Conservation (phyloP, 64 coral and sea anemone genomes). For the Orbicella faveolata region DNA sequence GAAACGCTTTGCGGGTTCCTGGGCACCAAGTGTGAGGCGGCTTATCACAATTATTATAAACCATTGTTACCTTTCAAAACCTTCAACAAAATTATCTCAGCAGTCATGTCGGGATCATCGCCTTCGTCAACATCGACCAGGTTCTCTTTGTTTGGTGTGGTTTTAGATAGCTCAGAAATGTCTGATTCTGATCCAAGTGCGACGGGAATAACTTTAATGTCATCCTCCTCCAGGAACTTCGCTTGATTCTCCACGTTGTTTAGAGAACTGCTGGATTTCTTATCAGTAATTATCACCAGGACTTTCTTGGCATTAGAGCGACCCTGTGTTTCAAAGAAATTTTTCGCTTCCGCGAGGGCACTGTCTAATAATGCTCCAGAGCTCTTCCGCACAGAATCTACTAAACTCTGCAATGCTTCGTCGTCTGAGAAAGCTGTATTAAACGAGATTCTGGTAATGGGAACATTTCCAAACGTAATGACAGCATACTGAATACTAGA, state of each 20-base stretch:
- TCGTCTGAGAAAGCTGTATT: slow-evolving; percentile 7
- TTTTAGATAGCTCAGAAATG: slow-evolving; percentile 20
- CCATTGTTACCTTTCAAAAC: slow-evolving; percentile 53
- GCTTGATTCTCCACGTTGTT: slow-evolving; percentile 44
- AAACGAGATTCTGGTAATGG: slow-evolving; percentile 41
- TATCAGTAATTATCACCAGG: slow-evolving; percentile 68
- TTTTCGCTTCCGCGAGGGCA: slow-evolving; percentile 58
- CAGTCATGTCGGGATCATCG: slow-evolving; percentile 31
- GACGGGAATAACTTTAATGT: slow-evolving; percentile 72
- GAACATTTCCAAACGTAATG: slow-evolving; percentile 46
- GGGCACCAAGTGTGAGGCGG: background rate
- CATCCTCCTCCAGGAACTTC: slow-evolving; percentile 43
- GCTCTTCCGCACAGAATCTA: slow-evolving; percentile 28
- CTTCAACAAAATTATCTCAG: slow-evolving; percentile 51
- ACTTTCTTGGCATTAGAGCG: slow-evolving; percentile 55
- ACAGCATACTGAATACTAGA: slow-evolving; percentile 50
- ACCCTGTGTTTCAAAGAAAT: slow-evolving; percentile 56
- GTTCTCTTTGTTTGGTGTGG: slow-evolving; percentile 68
- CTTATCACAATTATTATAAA: background rate
- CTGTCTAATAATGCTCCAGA: slow-evolving; percentile 35
- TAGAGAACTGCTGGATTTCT: slow-evolving; percentile 55
- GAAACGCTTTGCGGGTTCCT: no score
- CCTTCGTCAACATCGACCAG: slow-evolving; percentile 44
- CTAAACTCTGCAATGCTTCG: slow-evolving; percentile 9
- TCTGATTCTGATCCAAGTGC: slow-evolving; percentile 61